Percentiles rank a stretch among this genome's conserved stretches.
Evolutionary conservation across 2,888 invertebrate genomes (phyloP).

Genomic region (Drosophila mettleri): DNA sequence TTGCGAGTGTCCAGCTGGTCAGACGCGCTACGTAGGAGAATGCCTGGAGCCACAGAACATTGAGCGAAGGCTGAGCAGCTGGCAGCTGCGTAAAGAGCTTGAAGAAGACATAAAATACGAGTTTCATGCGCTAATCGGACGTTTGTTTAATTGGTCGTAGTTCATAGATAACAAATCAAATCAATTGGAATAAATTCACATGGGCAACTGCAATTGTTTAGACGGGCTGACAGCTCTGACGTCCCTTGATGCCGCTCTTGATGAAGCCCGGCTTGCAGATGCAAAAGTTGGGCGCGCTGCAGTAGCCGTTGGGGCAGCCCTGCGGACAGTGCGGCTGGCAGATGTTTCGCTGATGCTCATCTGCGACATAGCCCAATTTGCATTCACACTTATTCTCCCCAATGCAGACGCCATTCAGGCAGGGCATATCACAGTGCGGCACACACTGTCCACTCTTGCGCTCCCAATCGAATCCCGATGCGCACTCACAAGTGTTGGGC

Average conservation of each 20-base stretch:
- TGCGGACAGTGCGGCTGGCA: conserved; percentile 88
- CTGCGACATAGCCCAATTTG: conserved; percentile 86
- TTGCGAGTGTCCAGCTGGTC: conserved; percentile 70
- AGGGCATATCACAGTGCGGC: conserved; percentile 88
- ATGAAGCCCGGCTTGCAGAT: conserved; percentile 89
- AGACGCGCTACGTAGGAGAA: conserved; percentile 73
- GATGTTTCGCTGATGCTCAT: conserved; percentile 83
- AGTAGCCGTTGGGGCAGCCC: conserved; percentile 91
- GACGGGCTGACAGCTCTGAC: conserved; percentile 87
- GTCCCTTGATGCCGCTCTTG: conserved; percentile 85
- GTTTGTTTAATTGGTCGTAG: conserved; percentile 33
- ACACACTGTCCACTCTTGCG: conserved; percentile 85
- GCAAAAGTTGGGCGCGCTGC: conserved; percentile 90
- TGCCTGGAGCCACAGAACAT: conserved; percentile 63
- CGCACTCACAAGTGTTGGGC: conserved; percentile 84
- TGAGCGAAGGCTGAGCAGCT: conserved; percentile 45
- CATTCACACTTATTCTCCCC: conserved; percentile 88
- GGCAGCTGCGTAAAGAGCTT: conserved; percentile 51
- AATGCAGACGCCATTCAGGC: conserved; percentile 90
- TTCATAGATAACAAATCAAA: conserved; percentile 10
- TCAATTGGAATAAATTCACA: neutral
- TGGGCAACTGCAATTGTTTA: conserved; percentile 32
- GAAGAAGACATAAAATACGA: conserved; percentile 70
- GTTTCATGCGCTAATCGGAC: conserved; percentile 79
- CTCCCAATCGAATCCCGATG: conserved; percentile 76